These are phyloP conservation scores for Litoditis marina DNA, from an alignment of 2,888 invertebrate genomes.

Conservation along the genomic window DNA sequence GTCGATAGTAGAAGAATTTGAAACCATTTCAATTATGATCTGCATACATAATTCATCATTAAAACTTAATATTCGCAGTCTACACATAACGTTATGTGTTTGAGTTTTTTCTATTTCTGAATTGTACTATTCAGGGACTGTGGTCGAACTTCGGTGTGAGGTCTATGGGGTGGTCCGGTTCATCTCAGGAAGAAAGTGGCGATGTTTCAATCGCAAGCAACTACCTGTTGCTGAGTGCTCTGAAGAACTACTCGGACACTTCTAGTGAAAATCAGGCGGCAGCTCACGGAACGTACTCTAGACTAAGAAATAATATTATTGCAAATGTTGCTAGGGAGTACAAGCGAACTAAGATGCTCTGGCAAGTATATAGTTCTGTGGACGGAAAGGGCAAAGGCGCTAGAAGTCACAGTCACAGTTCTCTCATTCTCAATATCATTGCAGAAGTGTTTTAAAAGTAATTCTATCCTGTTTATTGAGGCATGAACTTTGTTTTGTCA, in stretches of 20 bases:
- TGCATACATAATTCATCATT: too few relatives aligned
- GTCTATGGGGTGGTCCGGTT: too few relatives aligned
- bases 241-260: constrained; percentile 3
- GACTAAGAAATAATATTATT: constrained; percentile 26
- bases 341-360: constrained; percentile 17
- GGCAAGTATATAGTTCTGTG: constrained; percentile 6
- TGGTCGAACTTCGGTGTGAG: constrained; percentile 12
- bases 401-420: constrained; percentile 4
- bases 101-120: too few relatives aligned
- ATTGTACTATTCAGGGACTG: constrained; percentile 1
- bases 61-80: too few relatives aligned
- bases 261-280: constrained; percentile 22
- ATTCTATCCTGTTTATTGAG: too few relatives aligned
- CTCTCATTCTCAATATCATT: constrained; percentile 5
- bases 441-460: constrained; percentile 7
- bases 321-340: constrained; percentile 22
- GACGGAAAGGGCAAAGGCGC: constrained; percentile 11
- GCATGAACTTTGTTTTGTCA: too few relatives aligned
- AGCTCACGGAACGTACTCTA: constrained; percentile 23
- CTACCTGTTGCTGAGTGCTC: constrained; percentile 5
- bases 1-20: too few relatives aligned
- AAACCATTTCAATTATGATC: too few relatives aligned
- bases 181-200: too few relatives aligned
- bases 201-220: constrained; percentile 5
- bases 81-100: too few relatives aligned